Evolutionary conservation across 1,140 invertebrate species (phyloP).

Genomic region (Adoxophyes honmai): DNA sequence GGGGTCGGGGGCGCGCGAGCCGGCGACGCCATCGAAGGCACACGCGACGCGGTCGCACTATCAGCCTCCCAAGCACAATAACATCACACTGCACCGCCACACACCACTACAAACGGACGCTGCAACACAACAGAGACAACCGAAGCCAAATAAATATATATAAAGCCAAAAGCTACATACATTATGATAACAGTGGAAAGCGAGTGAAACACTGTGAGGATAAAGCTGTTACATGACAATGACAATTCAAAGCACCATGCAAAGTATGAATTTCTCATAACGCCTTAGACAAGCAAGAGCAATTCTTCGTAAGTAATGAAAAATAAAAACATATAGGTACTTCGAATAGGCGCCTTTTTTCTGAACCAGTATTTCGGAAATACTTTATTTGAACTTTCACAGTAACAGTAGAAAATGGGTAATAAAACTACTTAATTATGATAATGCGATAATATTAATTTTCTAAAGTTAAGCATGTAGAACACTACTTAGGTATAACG

Average conservation of each 20-base stretch:
- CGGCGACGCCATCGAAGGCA: constrained; percentile 59
- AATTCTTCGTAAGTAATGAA: too few relatives aligned
- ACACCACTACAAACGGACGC: constrained; percentile 62
- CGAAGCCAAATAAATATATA: constrained; percentile 60
- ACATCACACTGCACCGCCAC: constrained; percentile 54
- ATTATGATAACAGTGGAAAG: constrained; percentile 24
- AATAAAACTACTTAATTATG: too few relatives aligned
- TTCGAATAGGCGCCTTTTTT: too few relatives aligned
- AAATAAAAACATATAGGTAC: too few relatives aligned
- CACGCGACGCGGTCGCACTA: constrained; percentile 38
- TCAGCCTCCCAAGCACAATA: constrained; percentile 40
- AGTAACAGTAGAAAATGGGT: too few relatives aligned
- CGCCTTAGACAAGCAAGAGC: too few relatives aligned
- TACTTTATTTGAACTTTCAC: too few relatives aligned
- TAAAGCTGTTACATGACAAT: background rate
- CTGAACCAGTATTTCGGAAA: too few relatives aligned
- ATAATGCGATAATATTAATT: too few relatives aligned
- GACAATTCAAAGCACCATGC: background rate
- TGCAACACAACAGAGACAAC: constrained; percentile 64
- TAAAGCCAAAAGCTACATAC: constrained; percentile 41
- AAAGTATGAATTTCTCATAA: background rate
- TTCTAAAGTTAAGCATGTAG: too few relatives aligned
- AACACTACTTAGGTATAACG: too few relatives aligned
- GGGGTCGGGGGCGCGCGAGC: constrained; percentile 55
- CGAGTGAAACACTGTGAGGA: background rate